Evolutionary conservation across 1,140 invertebrate genomes (phyloP).

Genomic region (Zaprionus vittiger): DNA sequence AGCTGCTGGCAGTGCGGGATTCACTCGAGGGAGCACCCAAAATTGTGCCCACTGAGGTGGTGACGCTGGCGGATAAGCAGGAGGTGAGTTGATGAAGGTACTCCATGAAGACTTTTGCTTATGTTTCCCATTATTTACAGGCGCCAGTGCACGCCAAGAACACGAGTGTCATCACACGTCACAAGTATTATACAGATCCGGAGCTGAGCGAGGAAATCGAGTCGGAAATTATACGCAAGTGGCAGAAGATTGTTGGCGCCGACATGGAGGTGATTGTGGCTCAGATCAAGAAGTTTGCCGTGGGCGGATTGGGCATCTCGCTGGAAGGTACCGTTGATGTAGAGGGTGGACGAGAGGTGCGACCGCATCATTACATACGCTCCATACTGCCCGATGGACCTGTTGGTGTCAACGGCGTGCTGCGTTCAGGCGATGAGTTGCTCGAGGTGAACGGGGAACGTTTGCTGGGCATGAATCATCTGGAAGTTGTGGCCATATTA

Average conservation of each 20-base stretch:
- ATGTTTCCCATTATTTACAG: slow-evolving; percentile 21
- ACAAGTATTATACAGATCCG: slow-evolving; percentile 81
- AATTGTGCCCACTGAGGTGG: slow-evolving; percentile 72
- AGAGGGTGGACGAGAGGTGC: slow-evolving; percentile 94
- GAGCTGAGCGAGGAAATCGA: slow-evolving; percentile 90
- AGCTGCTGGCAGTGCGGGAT: slow-evolving; percentile 69
- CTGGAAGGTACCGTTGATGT: slow-evolving; percentile 98
- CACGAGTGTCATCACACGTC: slow-evolving; percentile 62
- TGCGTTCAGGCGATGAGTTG: slow-evolving; percentile 95
- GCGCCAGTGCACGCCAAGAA: slow-evolving; percentile 69
- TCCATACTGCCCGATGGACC: slow-evolving; percentile 97
- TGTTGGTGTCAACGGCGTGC: slow-evolving; percentile 93
- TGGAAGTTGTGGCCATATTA: slow-evolving; percentile 97
- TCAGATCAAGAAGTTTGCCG: slow-evolving; percentile 93
- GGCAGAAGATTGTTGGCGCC: slow-evolving; percentile 90
- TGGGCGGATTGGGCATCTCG: slow-evolving; percentile 97
- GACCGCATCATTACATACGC: slow-evolving; percentile 96
- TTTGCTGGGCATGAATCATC: slow-evolving; percentile 97
- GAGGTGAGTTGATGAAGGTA: slow-evolving; percentile 43
- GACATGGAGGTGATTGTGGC: slow-evolving; percentile 96
- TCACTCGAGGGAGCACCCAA: slow-evolving; percentile 70
- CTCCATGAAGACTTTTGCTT: background rate
- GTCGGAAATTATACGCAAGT: slow-evolving; percentile 91
- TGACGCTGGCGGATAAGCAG: slow-evolving; percentile 58
- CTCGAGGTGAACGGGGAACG: slow-evolving; percentile 96